Percentiles rank a stretch among this genome's conserved stretches.
These are phyloP conservation scores for Pterostichus niger DNA, from an alignment of 2,888 invertebrate genomes.

Conservation along the genomic window DNA sequence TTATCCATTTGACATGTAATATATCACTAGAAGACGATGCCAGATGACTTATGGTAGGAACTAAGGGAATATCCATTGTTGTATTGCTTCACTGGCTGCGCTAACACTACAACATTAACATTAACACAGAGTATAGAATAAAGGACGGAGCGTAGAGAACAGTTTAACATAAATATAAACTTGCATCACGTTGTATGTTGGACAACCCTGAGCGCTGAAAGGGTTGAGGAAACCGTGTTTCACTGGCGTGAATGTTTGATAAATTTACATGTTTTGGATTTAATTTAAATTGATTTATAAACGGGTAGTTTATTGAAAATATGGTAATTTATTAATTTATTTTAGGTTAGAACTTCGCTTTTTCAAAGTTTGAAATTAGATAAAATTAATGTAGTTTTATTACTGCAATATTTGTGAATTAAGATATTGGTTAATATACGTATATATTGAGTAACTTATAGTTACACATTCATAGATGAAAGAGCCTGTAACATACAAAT, in stretches of 20 bases:
- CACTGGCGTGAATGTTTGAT: conserved; percentile 22
- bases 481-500: no score
- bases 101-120: conserved; percentile 3
- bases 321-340: conserved; percentile 25
- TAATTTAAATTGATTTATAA: conserved; percentile 44
- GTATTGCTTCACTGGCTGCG: neutral
- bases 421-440: no score
- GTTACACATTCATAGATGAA: no score
- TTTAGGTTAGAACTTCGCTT: neutral
- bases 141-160: neutral
- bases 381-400: no score
- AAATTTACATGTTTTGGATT: conserved; percentile 37
- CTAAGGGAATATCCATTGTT: conserved; percentile 44
- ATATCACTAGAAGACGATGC: conserved; percentile 22
- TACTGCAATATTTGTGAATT: no score
- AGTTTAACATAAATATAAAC: conserved; percentile 51
- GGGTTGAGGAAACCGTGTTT: conserved; percentile 15
- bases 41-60: neutral
- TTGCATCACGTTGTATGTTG: conserved; percentile 24
- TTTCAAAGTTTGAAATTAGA: no score
- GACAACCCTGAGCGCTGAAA: conserved; percentile 14
- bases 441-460: no score
- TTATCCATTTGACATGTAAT: conserved; percentile 57
- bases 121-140: neutral
- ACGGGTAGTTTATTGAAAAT: conserved; percentile 32